phyloP scores from a whole-genome alignment of 2,113 vertebrate genomes.

The Pristiophorus japonicus region DNA sequence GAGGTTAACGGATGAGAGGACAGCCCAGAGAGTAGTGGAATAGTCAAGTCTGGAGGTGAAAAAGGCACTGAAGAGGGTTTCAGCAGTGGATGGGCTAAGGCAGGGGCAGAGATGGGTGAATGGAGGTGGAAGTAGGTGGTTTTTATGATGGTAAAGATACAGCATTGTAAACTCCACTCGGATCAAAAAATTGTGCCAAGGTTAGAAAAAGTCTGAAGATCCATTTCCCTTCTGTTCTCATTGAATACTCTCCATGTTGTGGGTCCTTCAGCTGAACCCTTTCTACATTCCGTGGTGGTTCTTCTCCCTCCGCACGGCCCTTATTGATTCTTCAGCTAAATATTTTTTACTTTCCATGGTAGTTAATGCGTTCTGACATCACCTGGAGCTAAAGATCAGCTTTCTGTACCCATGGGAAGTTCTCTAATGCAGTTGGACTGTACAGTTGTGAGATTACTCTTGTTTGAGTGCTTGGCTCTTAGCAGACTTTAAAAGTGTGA shows the following conservation, averaged over 20 bases:
- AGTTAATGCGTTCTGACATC: not conserved
- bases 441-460: not conserved
- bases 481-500: not conserved
- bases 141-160: not conserved
- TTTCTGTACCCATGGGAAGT: not conserved
- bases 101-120: too few relatives aligned
- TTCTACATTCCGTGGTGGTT: not conserved
- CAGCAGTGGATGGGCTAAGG: too few relatives aligned
- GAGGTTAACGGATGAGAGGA: not conserved
- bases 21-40: not conserved
- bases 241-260: not conserved
- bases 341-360: not conserved
- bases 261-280: not conserved
- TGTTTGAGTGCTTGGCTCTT: not conserved
- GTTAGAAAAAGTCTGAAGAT: not conserved
- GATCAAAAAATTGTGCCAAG: not conserved
- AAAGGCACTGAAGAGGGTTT: too few relatives aligned
- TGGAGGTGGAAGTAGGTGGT: not conserved
- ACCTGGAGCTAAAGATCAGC: not conserved
- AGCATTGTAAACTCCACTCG: not conserved
- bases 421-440: not conserved
- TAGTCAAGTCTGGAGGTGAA: too few relatives aligned
- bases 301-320: not conserved
- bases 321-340: not conserved
- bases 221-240: not conserved